Percentiles rank a stretch among this genome's conserved stretches.
phyloP scores from a whole-genome alignment of 2,888 invertebrate species.

The Ennomos quercinarius region DNA sequence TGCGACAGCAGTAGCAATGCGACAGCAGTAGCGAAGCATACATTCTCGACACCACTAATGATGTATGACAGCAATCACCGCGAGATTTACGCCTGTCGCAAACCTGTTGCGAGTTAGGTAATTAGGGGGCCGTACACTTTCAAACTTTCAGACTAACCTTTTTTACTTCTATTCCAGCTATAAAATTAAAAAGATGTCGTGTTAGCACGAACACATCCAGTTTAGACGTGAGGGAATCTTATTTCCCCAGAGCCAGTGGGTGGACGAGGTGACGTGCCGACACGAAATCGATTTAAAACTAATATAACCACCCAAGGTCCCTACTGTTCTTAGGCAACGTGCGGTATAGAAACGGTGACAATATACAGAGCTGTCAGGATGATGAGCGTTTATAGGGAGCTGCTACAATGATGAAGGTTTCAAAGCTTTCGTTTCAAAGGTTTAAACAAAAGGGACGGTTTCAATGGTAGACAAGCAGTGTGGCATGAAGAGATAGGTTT shows the following conservation, averaged over 20 bases:
- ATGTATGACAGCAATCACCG: too few species aligned
- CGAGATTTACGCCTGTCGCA: too few species aligned
- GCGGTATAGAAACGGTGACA: slow-evolving; percentile 12
- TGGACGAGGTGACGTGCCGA: slow-evolving; percentile 14
- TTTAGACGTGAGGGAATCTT: slow-evolving; percentile 24
- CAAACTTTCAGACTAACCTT: too few species aligned
- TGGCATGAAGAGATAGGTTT: slow-evolving; percentile 1
- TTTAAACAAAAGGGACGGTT: slow-evolving; percentile 12
- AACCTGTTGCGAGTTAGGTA: too few species aligned
- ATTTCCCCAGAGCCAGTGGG: slow-evolving; percentile 12
- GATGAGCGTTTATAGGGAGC: slow-evolving; percentile 1
- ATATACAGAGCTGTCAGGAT: slow-evolving; percentile 10
- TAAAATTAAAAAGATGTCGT: not conserved
- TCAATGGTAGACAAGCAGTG: slow-evolving; percentile 13
- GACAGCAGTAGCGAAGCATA: too few species aligned
- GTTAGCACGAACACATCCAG: slow-evolving; percentile 9
- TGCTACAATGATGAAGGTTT: slow-evolving; percentile 7
- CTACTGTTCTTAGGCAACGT: slow-evolving; percentile 18
- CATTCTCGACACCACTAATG: too few species aligned
- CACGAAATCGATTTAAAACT: slow-evolving; percentile 24
- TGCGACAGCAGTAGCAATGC: too few species aligned
- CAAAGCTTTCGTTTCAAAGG: not conserved
- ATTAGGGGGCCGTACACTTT: too few species aligned
- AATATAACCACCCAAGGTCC: slow-evolving; percentile 20
- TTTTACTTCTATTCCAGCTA: not conserved